These are phyloP conservation scores for Scrobipalpa costella DNA, from an alignment of 2,888 invertebrate genomes.

Conservation along the genomic window DNA sequence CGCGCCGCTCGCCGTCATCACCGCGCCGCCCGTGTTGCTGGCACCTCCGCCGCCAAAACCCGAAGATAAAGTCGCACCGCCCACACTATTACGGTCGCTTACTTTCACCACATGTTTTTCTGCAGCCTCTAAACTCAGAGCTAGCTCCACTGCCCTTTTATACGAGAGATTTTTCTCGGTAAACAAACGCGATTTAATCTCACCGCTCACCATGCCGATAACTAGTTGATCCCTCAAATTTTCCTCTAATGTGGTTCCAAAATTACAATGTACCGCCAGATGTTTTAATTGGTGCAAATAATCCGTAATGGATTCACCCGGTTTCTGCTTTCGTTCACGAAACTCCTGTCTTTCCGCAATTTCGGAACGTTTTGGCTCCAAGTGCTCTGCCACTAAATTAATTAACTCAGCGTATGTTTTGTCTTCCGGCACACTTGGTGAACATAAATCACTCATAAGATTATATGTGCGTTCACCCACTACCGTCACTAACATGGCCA, in stretches of 20 bases:
- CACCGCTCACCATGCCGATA: background rate
- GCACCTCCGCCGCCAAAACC: conserved; percentile 8
- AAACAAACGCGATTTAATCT: no score
- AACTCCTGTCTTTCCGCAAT: conserved; percentile 15
- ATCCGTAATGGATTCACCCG: conserved; percentile 11
- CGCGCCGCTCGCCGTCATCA: background rate
- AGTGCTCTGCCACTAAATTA: background rate
- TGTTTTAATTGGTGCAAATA: conserved; percentile 16
- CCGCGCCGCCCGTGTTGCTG: background rate
- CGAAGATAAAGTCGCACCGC: background rate
- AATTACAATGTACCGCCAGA: conserved; percentile 16
- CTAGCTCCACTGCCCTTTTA: no score
- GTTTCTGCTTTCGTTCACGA: conserved; percentile 10
- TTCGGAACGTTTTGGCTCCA: conserved; percentile 15
- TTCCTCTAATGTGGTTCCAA: background rate
- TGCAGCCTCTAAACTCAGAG: no score
- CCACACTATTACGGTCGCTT: conserved; percentile 16
- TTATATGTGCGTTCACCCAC: no score
- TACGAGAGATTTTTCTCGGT: no score
- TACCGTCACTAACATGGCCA: no score
- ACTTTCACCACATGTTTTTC: no score
- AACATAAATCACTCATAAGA: no score
- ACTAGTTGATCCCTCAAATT: conserved; percentile 13
- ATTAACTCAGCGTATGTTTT: no score
- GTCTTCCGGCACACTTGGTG: no score